Conservation (phyloP, 2,113 vertebrate species). For the Rhombomys opimus region DNA sequence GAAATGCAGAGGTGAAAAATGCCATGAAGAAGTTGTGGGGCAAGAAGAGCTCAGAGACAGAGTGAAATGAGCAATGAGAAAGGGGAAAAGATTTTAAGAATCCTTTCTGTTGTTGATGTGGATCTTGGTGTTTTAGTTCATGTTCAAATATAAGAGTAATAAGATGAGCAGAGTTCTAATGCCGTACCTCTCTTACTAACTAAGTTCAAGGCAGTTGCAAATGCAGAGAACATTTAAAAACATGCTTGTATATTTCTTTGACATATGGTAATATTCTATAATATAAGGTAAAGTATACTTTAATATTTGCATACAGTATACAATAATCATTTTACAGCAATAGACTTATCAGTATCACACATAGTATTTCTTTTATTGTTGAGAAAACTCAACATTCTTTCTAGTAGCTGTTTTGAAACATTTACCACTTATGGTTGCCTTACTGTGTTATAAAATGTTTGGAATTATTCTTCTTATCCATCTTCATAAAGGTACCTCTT, state of each 20-base stretch:
- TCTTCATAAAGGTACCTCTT: neutral
- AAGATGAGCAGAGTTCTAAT: neutral
- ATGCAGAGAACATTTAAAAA: neutral
- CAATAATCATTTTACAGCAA: neutral
- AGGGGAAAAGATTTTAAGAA: neutral
- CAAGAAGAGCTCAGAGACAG: neutral
- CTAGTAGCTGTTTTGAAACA: neutral
- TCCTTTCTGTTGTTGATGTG: neutral
- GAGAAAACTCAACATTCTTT: neutral
- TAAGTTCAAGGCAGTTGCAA: neutral
- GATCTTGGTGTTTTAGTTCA: neutral
- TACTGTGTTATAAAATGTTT: neutral
- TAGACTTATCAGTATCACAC: neutral
- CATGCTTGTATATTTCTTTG: neutral
- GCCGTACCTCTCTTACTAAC: neutral
- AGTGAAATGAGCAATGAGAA: neutral
- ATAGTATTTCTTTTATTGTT: neutral
- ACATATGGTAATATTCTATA: neutral
- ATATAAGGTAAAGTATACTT: neutral
- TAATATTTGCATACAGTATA: neutral
- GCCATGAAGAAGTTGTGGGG: slow-evolving; percentile 30
- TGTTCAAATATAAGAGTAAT: neutral
- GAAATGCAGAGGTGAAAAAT: neutral
- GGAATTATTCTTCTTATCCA: neutral
- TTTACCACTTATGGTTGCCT: neutral